Evolutionary conservation across 2,888 invertebrate genomes (phyloP), one percentile per base, ranked within the genome.

Genomic region (Cephus nigrinus): DNA sequence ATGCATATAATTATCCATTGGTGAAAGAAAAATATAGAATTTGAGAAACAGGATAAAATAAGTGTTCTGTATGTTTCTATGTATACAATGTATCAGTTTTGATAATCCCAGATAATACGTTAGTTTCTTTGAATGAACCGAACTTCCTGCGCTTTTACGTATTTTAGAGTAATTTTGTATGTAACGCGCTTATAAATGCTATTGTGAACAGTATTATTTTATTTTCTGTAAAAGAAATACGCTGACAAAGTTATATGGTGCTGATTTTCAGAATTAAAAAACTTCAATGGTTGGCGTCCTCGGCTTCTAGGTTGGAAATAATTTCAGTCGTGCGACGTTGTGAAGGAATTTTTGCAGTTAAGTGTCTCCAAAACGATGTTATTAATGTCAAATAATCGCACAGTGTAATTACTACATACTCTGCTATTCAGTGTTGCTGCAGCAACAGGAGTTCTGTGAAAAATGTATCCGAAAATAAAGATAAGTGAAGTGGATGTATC

Each of bases 401-500:
- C 55, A 55, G 55, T 55, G 55, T 55, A 55, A 55, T 55, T 55
- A 55, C 55, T 55, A 55, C 9, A 55, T 55, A 55, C 55, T 55
- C 2, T 55, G 1, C 2, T 23, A 23, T 23, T 55, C 55, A 55
- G 40, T 55, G 23, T 23, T 55, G 23, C 55, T 23, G 23, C 55
- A 55, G 55, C 55, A 55, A 23, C 23, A 55, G 55, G 9, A 55
- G 2, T 55, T 55, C 5, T 23, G 23, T 55, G 55, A 23, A 83
- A 80, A 79, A 89, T 89, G 89, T 85, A 85, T 68, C 74, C 78
- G 73, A 82, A 75, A 74, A 76, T 74, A 55, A 85, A 84, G 76
- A 83, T 80, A 75, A 69, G 69, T 32, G 88, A 89, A 78, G 86
- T 82, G 35, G 80, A 87, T 77, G 89, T 91, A 75, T 76, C 84